Evolutionary conservation across 2,113 vertebrate genomes (phyloP), one percentile per base, ranked within the genome.

Genomic region (Eira barbara): DNA sequence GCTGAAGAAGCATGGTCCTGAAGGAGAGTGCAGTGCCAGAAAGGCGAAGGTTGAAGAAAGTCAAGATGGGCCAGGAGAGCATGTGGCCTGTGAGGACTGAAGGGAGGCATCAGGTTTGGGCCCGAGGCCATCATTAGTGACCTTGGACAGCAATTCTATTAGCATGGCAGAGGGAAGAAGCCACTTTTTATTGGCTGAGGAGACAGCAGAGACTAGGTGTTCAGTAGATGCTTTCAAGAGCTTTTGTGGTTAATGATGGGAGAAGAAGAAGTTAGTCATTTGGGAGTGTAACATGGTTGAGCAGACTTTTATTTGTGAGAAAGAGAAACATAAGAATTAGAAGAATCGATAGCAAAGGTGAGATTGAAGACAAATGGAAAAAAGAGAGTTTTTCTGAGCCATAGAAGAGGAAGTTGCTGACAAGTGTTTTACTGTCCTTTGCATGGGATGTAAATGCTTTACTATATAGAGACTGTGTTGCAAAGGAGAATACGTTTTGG

Each of bases 271-370:
- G 29, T 52, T 82, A 59, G 25, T 65, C 27, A 52, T 29, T n/a
- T 91, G 20, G 7, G 55, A 80, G n/a, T 39, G 92, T n/a, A n/a
- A 14, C 25, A 31, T 94, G 80, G 14, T 14, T 87, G 25, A 73
- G 23, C 31, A 15, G 25, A 52, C 42, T 57, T 80, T 67, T 61
- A 57, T 83, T 91, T 96, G 18, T 84, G 71, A 93, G 42, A 85
- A 90, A 85, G 42, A 97, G 67, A 69, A 69, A 69, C 67, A 21
- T 36, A 69, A 69, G n/a, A 21, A 36, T 69, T 69, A 55, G 78
- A 74, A 25, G n/a, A 45, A 39, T 93, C 29, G 34, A 15, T 21
- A 31, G 52, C 84, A 69, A 25, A 27, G 39, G 27, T 3, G 17
- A 81, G 78, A 27, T n/a, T 18, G 0, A 71, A 91, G 42, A 92